These are phyloP conservation scores for Pelodytes ibericus DNA, from an alignment of 2,797 vertebrate genomes.

Conservation along the genomic window DNA sequence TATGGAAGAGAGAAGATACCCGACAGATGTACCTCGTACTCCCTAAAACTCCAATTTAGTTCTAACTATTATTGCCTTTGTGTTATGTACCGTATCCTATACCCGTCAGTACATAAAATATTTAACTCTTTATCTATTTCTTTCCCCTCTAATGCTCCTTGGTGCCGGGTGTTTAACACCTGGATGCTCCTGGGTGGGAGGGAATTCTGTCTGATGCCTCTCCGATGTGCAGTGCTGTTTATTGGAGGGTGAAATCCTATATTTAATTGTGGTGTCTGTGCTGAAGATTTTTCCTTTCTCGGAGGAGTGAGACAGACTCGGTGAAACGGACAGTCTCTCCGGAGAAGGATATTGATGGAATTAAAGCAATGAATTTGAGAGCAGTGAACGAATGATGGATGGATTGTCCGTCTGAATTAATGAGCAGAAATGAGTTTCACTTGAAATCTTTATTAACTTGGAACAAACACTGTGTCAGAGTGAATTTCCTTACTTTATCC, in stretches of 20 bases:
- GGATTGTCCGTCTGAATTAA: not conserved
- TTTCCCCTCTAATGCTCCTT: not conserved
- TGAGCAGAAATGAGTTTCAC: not conserved
- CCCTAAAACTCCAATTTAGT: too few relatives aligned
- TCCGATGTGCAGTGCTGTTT: not conserved
- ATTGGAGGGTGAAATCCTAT: slow-evolving; percentile 9
- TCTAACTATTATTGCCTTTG: too few relatives aligned
- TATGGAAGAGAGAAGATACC: too few relatives aligned
- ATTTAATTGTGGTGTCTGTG: not conserved
- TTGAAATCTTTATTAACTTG: not conserved
- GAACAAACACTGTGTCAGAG: not conserved
- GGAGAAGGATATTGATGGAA: not conserved
- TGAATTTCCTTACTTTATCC: not conserved
- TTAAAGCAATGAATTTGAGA: not conserved
- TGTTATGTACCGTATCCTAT: too few relatives aligned
- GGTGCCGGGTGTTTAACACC: too few relatives aligned
- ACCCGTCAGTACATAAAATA: not conserved
- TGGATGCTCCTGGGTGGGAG: too few relatives aligned
- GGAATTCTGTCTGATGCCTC: too few relatives aligned
- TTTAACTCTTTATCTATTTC: not conserved
- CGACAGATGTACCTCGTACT: too few relatives aligned
- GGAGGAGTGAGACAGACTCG: not conserved
- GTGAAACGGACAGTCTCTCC: not conserved
- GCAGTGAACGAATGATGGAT: not conserved
- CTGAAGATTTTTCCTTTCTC: not conserved